Evolutionary conservation across 37 sponge, comb jelly and placozoan species (phyloP).

Genomic region (Eunapius fragilis): DNA sequence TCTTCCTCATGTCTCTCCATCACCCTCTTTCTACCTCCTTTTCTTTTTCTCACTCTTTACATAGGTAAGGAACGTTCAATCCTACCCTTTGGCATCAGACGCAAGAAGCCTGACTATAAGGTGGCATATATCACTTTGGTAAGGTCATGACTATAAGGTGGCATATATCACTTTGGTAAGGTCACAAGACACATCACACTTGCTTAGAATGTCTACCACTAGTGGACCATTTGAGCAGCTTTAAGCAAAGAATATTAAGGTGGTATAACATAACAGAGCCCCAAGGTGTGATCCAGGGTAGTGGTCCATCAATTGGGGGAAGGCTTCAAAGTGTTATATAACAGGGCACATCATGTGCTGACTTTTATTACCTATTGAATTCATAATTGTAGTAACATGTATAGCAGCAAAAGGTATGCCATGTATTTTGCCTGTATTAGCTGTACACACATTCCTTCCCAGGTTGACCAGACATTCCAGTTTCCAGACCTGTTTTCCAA

Average conservation of each 20-base stretch:
- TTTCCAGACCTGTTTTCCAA: slow-evolving; percentile 63
- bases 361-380: no score
- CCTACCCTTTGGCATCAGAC: not conserved
- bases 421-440: not conserved
- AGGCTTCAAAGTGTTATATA: no score
- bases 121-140: slow-evolving; percentile 85
- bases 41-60: not conserved
- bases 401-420: not conserved
- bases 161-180: no score
- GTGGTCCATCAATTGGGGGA: not conserved
- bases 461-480: slow-evolving; percentile 54
- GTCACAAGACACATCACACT: no score
- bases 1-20: not conserved
- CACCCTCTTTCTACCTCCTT: not conserved
- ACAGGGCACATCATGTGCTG: no score
- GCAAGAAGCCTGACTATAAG: slow-evolving; percentile 69
- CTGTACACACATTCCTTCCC: not conserved
- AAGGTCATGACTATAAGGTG: slow-evolving; percentile 5
- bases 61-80: slow-evolving; percentile 32
- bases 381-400: no score
- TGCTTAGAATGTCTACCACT: not conserved
- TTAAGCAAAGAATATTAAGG: no score
- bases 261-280: no score
- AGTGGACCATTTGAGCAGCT: not conserved
- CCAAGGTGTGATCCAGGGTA: no score